These are phyloP conservation scores for Harpagoxenus sublaevis DNA, from an alignment of 2,888 invertebrate genomes.

Conservation along the genomic window DNA sequence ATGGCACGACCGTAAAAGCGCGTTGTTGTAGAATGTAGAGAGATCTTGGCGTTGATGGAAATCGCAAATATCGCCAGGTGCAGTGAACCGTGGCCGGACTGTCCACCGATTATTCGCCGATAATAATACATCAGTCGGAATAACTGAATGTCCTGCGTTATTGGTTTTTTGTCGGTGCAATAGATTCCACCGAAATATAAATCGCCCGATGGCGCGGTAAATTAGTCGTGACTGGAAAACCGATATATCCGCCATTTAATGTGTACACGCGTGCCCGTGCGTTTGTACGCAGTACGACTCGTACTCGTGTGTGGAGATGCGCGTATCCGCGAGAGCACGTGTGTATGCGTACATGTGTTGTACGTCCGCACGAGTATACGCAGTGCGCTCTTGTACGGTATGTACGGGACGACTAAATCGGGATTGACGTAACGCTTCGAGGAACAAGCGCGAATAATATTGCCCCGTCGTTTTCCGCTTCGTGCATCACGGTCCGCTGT, in stretches of 20 bases:
- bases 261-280: slow-evolving; percentile 29
- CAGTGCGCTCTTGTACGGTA: slow-evolving; percentile 14
- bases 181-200: slow-evolving; percentile 75
- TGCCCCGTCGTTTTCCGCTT: slow-evolving; percentile 54
- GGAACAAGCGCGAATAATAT: slow-evolving; percentile 53
- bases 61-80: slow-evolving; percentile 48
- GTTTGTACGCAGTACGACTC: slow-evolving; percentile 41
- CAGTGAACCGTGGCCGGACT: slow-evolving; percentile 52
- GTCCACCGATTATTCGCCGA: slow-evolving; percentile 59
- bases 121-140: slow-evolving; percentile 75
- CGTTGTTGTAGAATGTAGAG: background rate
- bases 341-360: background rate
- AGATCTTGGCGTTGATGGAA: slow-evolving; percentile 54
- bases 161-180: slow-evolving; percentile 74
- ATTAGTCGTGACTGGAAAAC: slow-evolving; percentile 70
- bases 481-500: slow-evolving; percentile 40
- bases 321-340: background rate
- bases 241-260: slow-evolving; percentile 58
- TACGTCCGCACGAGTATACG: background rate
- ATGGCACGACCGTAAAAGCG: slow-evolving; percentile 3
- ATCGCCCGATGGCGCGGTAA: slow-evolving; percentile 72
- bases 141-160: slow-evolving; percentile 74
- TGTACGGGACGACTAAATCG: slow-evolving; percentile 34
- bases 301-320: slow-evolving; percentile 40
- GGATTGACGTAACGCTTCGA: slow-evolving; percentile 45